phyloP scores from a whole-genome alignment of 1,140 invertebrate genomes.

The Globodera ellingtonae region DNA sequence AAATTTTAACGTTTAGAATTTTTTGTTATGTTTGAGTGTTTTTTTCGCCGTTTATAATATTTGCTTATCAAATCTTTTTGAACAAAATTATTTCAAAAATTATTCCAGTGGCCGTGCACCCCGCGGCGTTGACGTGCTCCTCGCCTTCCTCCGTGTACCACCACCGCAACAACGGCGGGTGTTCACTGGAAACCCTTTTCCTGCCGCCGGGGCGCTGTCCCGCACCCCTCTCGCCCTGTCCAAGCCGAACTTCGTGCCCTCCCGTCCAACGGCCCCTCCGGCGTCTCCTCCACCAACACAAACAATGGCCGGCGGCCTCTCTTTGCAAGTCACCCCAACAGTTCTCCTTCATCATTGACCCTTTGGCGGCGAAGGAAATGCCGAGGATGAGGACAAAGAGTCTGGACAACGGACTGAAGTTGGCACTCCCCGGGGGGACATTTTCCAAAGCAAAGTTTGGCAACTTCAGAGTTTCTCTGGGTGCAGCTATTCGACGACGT shows the following conservation, averaged over 20 bases:
- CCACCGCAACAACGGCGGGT: background rate
- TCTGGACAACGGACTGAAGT: constrained; percentile 45
- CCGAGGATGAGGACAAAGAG: constrained; percentile 37
- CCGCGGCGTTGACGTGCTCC: background rate
- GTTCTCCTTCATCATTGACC: constrained; percentile 8
- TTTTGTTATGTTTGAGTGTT: no score
- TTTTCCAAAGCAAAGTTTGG: background rate
- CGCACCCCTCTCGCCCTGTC: background rate
- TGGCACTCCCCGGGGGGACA: background rate
- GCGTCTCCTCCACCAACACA: background rate
- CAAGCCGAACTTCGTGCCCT: constrained; percentile 1
- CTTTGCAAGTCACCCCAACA: background rate
- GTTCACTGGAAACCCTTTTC: constrained; percentile 1
- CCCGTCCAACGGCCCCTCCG: background rate
- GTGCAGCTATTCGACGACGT: background rate
- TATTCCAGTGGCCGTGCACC: background rate
- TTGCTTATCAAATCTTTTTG: background rate
- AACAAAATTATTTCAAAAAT: background rate
- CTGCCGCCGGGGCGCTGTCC: background rate
- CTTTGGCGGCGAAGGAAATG: background rate
- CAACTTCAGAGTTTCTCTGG: constrained; percentile 12
- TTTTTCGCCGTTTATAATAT: background rate
- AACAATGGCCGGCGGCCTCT: background rate
- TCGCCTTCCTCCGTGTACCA: background rate
- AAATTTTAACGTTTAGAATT: no score